Evolutionary conservation across 1,140 invertebrate species (phyloP), one percentile per base, ranked within the genome.

Genomic region (Grapholita molesta): DNA sequence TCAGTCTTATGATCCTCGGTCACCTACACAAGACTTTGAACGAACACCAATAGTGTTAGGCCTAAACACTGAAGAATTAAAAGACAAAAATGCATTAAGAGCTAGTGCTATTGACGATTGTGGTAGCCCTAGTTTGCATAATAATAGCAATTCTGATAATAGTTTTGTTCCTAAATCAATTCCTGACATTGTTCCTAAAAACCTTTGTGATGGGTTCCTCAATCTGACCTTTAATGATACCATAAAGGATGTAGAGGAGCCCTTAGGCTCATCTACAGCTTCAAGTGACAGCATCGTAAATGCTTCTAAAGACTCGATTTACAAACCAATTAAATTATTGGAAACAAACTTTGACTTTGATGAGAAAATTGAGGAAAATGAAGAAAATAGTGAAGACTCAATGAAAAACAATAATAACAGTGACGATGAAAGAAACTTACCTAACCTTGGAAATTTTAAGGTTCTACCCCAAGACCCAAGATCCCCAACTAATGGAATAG

Each of bases 271-370:
- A 53, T 90, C 87, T 32, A 89, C 87, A 25, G 84, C 84, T 53
- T 91, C 88, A 21, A 84, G 85, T 82, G 86, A 90, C 68, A 78
- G 76, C 11, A 84, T 91, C 71, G 83, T 89, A 76, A 80, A 79
- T 48, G 76, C 85, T 64, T 84, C 85, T 24, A 75, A 73, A 68
- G 75, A 66, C 55, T 53, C 3, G 64, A 66, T 33, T 70, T 67
- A 74, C 8, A 80, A 81, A 73, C 80, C 79, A 38, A 80, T 66
- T 65, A 70, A 77, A 70, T 79, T 92, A 38, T 76, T 92, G 67
- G 91, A 92, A 83, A 92, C 92, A 55, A 90, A 92, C 80, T 92
- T 92, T 84, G 92, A 92, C 61, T 92, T 85, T 86, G 66, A 86
- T 24, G 90, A 92, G 69, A 72, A 30, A 76, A 75, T 77, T 35